Percentiles rank a stretch among this genome's conserved stretches.
Conservation (phyloP, 2,888 invertebrate species). For the Mellilla xanthometata region DNA sequence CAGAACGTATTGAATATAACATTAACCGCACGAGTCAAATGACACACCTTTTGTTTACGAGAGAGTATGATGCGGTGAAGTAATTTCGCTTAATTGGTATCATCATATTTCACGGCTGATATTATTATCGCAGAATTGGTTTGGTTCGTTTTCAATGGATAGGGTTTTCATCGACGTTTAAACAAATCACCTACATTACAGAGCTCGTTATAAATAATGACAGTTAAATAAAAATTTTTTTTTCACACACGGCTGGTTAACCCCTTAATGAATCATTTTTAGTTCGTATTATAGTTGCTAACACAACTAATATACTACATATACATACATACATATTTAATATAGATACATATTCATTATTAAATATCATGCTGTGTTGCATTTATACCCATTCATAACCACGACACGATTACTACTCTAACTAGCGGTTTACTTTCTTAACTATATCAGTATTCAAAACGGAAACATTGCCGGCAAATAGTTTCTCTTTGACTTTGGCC, state of each 20-base stretch:
- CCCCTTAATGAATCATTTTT: no score
- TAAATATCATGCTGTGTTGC: background rate
- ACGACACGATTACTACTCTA: background rate
- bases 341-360: no score
- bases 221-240: no score
- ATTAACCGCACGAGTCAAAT: slow-evolving; percentile 15
- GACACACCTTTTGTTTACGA: slow-evolving; percentile 12
- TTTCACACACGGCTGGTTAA: no score
- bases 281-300: no score
- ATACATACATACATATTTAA: no score
- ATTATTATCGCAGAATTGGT: background rate
- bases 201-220: no score
- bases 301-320: no score
- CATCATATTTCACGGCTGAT: slow-evolving; percentile 1
- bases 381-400: background rate
- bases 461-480: slow-evolving; percentile 4
- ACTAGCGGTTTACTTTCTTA: background rate
- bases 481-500: slow-evolving; percentile 4
- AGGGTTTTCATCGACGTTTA: no score
- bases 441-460: background rate
- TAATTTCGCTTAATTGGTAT: slow-evolving; percentile 2
- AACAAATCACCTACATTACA: no score
- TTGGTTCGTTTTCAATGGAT: no score
- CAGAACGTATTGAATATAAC: slow-evolving; percentile 21
- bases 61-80: background rate